These are phyloP conservation scores for Alethe diademata DNA, from an alignment of 2,113 vertebrate species.

Conservation along the genomic window DNA sequence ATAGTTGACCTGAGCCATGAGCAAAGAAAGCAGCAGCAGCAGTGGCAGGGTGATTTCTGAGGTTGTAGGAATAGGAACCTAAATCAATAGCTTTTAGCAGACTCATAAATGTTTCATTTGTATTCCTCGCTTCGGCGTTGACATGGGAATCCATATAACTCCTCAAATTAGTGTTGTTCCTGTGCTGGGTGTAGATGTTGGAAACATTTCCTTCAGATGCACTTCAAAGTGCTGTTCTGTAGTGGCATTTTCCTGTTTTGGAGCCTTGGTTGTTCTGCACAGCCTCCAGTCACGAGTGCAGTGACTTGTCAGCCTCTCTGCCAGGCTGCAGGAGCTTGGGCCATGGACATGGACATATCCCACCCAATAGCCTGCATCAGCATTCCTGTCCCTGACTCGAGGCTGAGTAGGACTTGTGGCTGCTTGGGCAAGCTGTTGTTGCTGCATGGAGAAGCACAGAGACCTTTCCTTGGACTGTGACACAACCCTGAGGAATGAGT, in stretches of 20 bases:
- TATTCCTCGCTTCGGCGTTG: neutral
- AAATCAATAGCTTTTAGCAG: constrained; percentile 53
- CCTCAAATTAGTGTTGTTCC: neutral
- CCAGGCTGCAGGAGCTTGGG: neutral
- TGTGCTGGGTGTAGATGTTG: neutral
- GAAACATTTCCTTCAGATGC: neutral
- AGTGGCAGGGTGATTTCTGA: neutral
- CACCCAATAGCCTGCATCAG: rapidly evolving
- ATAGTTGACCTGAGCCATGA: neutral
- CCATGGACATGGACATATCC: neutral
- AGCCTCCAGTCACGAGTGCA: neutral
- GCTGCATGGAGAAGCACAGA: neutral
- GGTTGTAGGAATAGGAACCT: neutral
- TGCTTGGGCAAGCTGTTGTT: neutral
- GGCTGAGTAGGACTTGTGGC: neutral
- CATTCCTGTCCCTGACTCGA: rapidly evolving
- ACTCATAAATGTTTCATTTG: constrained; percentile 32
- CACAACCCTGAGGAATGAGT: neutral
- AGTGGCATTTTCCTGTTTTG: neutral
- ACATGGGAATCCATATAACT: neutral
- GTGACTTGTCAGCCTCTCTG: neutral
- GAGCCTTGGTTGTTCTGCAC: neutral
- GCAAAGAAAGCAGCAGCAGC: neutral
- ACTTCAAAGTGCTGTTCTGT: neutral
- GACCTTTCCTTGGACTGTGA: neutral